A percentile compares a stretch with the other conserved stretches of the same genome.
These are phyloP conservation scores for Galerucella nymphaeae DNA, from an alignment of 2,888 invertebrate species.

Conservation along the genomic window DNA sequence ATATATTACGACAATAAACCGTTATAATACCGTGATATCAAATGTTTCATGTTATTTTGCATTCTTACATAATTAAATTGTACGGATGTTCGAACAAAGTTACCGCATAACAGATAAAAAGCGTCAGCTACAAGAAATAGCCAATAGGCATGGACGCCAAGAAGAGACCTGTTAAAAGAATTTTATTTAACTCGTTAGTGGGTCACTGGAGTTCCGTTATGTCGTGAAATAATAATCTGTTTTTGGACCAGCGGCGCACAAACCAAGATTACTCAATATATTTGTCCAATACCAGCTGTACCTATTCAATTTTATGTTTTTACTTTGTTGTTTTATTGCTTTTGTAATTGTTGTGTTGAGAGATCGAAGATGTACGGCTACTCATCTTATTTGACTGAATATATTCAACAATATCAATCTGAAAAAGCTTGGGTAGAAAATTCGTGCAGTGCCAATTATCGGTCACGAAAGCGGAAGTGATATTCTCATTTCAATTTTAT, in stretches of 20 bases:
- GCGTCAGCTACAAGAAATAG: not conserved
- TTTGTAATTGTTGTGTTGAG: not conserved
- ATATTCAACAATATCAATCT: too few relatives aligned
- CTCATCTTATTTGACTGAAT: too few relatives aligned
- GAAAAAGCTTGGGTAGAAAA: too few relatives aligned
- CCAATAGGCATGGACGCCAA: slow-evolving; percentile 15
- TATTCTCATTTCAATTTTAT: too few relatives aligned
- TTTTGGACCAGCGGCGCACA: slow-evolving; percentile 20
- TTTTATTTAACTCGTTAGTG: slow-evolving; percentile 31
- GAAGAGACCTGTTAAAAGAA: slow-evolving; percentile 28
- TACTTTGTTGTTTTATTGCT: not conserved
- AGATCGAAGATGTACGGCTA: too few relatives aligned
- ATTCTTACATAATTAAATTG: slow-evolving; percentile 30
- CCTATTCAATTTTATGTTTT: not conserved
- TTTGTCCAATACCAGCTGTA: not conserved
- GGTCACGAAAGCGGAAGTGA: too few relatives aligned
- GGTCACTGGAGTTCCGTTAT: slow-evolving; percentile 38
- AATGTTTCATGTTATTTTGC: slow-evolving; percentile 20
- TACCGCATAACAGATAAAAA: slow-evolving; percentile 20
- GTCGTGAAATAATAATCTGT: slow-evolving; percentile 47
- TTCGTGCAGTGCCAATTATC: too few relatives aligned
- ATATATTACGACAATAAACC: slow-evolving; percentile 6
- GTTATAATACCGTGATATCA: slow-evolving; percentile 12
- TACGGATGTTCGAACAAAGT: slow-evolving; percentile 19
- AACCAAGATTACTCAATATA: slow-evolving; percentile 4